phyloP scores from a whole-genome alignment of 2,797 vertebrate species.

The Menidia menidia region DNA sequence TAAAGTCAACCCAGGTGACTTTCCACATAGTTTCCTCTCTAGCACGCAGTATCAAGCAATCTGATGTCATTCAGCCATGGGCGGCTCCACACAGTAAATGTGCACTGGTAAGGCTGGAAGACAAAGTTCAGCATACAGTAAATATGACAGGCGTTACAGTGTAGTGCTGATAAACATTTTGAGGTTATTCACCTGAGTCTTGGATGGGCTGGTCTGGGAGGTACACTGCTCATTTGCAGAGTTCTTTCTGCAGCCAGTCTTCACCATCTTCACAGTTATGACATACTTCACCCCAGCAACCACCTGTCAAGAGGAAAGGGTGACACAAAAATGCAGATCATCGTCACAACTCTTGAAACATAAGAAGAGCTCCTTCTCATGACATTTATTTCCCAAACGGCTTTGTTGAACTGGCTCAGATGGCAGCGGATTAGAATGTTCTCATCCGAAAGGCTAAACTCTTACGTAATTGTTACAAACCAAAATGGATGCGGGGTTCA shows the following conservation, averaged over 20 bases:
- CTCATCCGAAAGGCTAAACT: too few relatives aligned
- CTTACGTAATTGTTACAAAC: background rate
- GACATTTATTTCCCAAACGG: background rate
- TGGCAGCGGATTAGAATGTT: background rate
- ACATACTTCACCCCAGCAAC: slow-evolving; percentile 73
- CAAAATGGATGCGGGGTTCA: background rate
- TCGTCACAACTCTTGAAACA: fast-evolving
- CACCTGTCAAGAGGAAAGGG: slow-evolving; percentile 49
- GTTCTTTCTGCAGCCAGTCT: slow-evolving; percentile 70
- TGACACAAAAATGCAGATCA: background rate
- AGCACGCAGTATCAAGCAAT: slow-evolving; percentile 4
- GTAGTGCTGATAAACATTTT: background rate
- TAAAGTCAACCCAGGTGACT: background rate
- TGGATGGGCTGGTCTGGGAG: fast-evolving
- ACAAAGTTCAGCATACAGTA: slow-evolving; percentile 2
- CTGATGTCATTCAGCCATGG: slow-evolving; percentile 28
- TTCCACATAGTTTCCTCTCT: background rate
- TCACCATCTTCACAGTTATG: slow-evolving; percentile 69
- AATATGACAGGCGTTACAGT: background rate
- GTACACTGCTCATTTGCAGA: slow-evolving; percentile 23
- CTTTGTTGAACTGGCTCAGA: background rate
- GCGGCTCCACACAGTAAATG: slow-evolving; percentile 66
- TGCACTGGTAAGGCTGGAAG: slow-evolving; percentile 61
- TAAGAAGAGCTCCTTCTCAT: background rate
- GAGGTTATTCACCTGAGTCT: slow-evolving; percentile 45